phyloP scores from a whole-genome alignment of 2,888 invertebrate species.

The Dromius quadrimaculatus region DNA sequence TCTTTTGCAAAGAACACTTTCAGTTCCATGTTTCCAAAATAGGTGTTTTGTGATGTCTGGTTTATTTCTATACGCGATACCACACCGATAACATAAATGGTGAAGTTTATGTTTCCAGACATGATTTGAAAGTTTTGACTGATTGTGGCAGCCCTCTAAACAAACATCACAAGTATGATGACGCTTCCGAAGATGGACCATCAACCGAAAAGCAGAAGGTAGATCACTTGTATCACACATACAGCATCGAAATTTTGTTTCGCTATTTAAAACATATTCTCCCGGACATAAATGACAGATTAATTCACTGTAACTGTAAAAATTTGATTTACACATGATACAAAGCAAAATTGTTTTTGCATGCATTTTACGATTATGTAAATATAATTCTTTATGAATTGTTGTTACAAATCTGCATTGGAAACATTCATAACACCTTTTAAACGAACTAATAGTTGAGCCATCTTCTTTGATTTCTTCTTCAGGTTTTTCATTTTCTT shows the following conservation, averaged over 20 bases:
- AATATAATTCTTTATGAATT: constrained; percentile 86
- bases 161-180: constrained; percentile 91
- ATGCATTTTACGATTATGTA: constrained; percentile 89
- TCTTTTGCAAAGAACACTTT: constrained; percentile 85
- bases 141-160: constrained; percentile 83
- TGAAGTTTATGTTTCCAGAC: constrained; percentile 92
- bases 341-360: constrained; percentile 85
- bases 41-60: constrained; percentile 90
- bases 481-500: constrained; percentile 75
- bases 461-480: constrained; percentile 63
- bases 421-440: constrained; percentile 86
- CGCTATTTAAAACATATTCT: constrained; percentile 74
- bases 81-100: constrained; percentile 89
- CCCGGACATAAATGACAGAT: constrained; percentile 90
- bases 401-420: constrained; percentile 84
- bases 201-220: constrained; percentile 88
- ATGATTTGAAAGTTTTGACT: constrained; percentile 84
- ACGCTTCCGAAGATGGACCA: constrained; percentile 87
- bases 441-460: constrained; percentile 67
- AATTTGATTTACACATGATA: constrained; percentile 89
- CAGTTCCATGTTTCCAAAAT: constrained; percentile 94
- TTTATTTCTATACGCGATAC: constrained; percentile 84
- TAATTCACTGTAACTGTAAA: constrained; percentile 89
- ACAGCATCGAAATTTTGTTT: constrained; percentile 84
- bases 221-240: constrained; percentile 81